Evolutionary conservation across 2,888 invertebrate genomes (phyloP).

Genomic region (Agonopterix heracliana): DNA sequence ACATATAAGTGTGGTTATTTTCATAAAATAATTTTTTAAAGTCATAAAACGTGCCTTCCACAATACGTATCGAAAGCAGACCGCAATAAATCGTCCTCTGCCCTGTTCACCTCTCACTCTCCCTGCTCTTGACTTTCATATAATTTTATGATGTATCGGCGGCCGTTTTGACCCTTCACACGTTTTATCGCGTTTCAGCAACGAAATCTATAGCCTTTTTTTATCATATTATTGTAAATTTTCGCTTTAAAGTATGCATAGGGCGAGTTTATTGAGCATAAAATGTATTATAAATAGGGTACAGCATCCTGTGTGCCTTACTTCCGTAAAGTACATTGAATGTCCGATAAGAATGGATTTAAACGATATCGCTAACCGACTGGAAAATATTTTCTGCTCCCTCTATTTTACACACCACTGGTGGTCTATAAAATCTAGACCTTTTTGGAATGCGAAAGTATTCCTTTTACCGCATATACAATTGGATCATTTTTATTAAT

Average conservation of each 20-base stretch:
- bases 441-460: too few relatives aligned
- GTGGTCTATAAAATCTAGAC: too few relatives aligned
- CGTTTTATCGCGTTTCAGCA: conserved; percentile 56
- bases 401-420: conserved; percentile 10
- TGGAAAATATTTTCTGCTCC: too few relatives aligned
- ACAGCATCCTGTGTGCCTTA: conserved; percentile 30
- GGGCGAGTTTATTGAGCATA: conserved; percentile 38
- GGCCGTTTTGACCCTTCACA: conserved; percentile 70
- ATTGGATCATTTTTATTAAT: too few relatives aligned
- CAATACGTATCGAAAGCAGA: conserved; percentile 71
- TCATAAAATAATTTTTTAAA: conserved; percentile 55
- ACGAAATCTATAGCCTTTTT: conserved; percentile 24
- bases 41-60: conserved; percentile 56
- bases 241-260: conserved; percentile 49
- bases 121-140: conserved; percentile 74
- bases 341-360: conserved; percentile 17
- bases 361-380: neutral
- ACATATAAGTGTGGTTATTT: conserved; percentile 26
- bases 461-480: too few relatives aligned
- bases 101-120: conserved; percentile 66
- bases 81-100: conserved; percentile 64
- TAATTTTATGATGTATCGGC: conserved; percentile 74
- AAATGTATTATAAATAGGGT: conserved; percentile 34
- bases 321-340: conserved; percentile 2
- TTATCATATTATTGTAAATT: conserved; percentile 39